Evolutionary conservation across 2,797 vertebrate species (phyloP).

Genomic region (Toxotes lorentzi): DNA sequence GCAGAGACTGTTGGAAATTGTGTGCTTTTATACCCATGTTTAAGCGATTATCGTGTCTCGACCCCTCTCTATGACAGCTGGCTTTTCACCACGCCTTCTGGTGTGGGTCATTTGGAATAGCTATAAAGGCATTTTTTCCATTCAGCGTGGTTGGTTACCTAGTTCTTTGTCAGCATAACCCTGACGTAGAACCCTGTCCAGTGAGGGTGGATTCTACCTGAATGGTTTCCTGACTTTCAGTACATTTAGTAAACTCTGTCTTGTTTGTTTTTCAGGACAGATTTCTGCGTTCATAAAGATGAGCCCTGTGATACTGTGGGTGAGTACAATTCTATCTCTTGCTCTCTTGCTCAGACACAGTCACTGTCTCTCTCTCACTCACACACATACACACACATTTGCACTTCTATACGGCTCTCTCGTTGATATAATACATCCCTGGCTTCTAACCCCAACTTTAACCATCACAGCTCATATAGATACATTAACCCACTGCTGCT

Average conservation of each 20-base stretch:
- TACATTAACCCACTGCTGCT: no score
- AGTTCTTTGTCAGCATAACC: background rate
- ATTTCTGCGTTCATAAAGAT: constrained; percentile 99
- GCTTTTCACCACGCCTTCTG: background rate
- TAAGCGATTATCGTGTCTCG: background rate
- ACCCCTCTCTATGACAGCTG: background rate
- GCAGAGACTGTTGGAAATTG: background rate
- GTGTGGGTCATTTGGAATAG: background rate
- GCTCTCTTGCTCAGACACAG: background rate
- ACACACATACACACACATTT: no score
- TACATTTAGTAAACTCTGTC: constrained; percentile 1
- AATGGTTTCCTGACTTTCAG: background rate
- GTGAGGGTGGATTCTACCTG: background rate
- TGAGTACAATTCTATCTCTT: constrained; percentile 83
- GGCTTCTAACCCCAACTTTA: no score
- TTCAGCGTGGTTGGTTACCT: background rate
- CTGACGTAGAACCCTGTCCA: background rate
- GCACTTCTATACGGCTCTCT: background rate
- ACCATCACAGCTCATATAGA: no score
- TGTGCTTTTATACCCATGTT: background rate
- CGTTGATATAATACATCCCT: no score
- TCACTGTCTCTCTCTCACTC: no score
- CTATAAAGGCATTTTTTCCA: background rate
- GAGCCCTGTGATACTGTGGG: constrained; percentile 99
- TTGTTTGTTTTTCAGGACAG: constrained; percentile 90